phyloP scores from a whole-genome alignment of 2,888 invertebrate species.

The Diaprepes abbreviatus region DNA sequence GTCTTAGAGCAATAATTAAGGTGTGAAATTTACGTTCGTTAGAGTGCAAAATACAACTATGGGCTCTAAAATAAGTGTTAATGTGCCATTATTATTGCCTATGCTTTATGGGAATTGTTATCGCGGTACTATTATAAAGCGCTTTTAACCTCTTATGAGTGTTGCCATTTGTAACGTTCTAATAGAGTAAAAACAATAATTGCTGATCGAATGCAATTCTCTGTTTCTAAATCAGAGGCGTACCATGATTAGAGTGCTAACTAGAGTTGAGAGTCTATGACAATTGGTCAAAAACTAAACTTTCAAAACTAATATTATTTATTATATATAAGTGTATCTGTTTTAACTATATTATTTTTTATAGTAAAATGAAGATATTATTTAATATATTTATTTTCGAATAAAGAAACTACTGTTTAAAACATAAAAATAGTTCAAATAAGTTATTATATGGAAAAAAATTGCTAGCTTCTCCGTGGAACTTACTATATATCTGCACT shows the following conservation, averaged over 20 bases:
- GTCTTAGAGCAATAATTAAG: slow-evolving; percentile 47
- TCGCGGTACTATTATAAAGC: slow-evolving; percentile 43
- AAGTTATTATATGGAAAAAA: too few relatives aligned
- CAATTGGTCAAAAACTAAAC: too few relatives aligned
- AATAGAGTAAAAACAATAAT: slow-evolving; percentile 45
- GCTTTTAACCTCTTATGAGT: slow-evolving; percentile 41
- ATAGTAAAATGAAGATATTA: too few relatives aligned
- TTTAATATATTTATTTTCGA: too few relatives aligned
- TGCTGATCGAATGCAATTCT: slow-evolving; percentile 12
- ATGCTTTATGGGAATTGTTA: slow-evolving; percentile 50
- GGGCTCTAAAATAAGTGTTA: slow-evolving; percentile 43
- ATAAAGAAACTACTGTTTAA: too few relatives aligned
- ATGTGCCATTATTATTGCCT: slow-evolving; percentile 47
- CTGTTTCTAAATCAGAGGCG: slow-evolving; percentile 5
- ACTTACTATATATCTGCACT: too few relatives aligned
- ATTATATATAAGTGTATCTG: too few relatives aligned
- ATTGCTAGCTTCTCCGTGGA: too few relatives aligned
- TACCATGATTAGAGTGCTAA: neutral
- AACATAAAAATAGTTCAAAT: too few relatives aligned
- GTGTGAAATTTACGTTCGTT: slow-evolving; percentile 49
- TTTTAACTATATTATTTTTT: too few relatives aligned
- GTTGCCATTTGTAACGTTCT: slow-evolving; percentile 44
- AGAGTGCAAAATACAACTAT: slow-evolving; percentile 43
- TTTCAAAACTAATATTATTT: too few relatives aligned
- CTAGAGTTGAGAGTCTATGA: too few relatives aligned